Base-by-base conservation (phyloP, 1,140 invertebrate genomes). In the Eubasilissa regina region DNA sequence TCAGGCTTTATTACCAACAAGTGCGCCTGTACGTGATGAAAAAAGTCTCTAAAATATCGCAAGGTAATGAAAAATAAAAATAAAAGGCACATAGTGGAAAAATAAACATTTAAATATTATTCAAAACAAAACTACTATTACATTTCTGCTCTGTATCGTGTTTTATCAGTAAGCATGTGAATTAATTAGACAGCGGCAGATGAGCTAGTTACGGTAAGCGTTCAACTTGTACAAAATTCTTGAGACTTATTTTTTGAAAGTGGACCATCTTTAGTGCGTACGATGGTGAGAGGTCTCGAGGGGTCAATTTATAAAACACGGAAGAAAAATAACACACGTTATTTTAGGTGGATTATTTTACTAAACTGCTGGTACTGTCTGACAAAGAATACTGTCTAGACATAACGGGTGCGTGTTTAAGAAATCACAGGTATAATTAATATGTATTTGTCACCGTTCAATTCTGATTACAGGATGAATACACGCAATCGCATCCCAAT, bases 11-110 rank as follows among this genome's bases (percentile, higher is more conserved):
- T 51, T 19, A 19, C 25, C 15, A 15, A 21, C 47, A 19, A 70
- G 19, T 51, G 45, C 66, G 44, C 47, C 48, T 19, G 45, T 70
- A 70, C 66, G 66, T 70, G 66, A 70, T 51, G 45, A 70, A 51
- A 51, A 45, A 70, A 70, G 51, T 70, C 19, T 19, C 48, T 21
- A 47, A 51, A 70, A 70, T 48, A 70, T 70, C 8, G 19, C 25
- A 17, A 56, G 53, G 15, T 7, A 19, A 21, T 58, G 15, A 10
- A 21, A 58, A 58, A 11, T 9, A 15, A 19, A 19, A 58, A 17
- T 15, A 15, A 8, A 15, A 58, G 17, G 15, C 6, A 58, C 17
- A 9, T 15, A 9, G 21, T 58, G 9, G 7, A 58, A 58, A 19
- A 58, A 58, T 19, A 17, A 0, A 35, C 25, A 35, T 35, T 35